Base-by-base conservation (phyloP, 2,797 vertebrate species). In the Hafferia zeledoni region DNA sequence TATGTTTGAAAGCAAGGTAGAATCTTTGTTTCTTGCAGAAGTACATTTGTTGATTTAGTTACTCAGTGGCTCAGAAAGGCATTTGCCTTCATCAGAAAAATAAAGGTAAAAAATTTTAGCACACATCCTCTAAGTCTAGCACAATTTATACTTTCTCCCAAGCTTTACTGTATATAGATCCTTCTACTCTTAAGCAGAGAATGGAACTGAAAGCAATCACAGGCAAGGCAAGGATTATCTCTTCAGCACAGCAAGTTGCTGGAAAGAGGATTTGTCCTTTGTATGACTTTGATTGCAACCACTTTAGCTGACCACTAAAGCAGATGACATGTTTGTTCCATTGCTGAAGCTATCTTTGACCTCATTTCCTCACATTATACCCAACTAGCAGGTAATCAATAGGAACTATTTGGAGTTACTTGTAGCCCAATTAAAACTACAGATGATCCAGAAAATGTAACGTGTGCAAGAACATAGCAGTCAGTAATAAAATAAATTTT, bases 261-360 rank as follows among this genome's bases (percentile, higher is more conserved):
- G 80, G 22, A 88, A 90, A 82, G 80, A 88, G 71, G 57, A 60
- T 93, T 93, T 81, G 69, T 13, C 87, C 85, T 94, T 76, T 49
- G 17, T 39, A 5, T 93, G 91, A 94, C 92, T 93, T 94, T 56
- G 55, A 17, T 16, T 92, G 28, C 67, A 60, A 46, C 63, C 33
- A n/a, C 30, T 94, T 72, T 50, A 67, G 31, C 55, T 3, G 12
- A 49, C 50, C 56, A 30, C 33, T 90, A 59, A 56, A 76, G 61
- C 27, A 56, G 81, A 70, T 85, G 79, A 92, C 3, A 0, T 61
- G n/a, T 74, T 95, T 94, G 89, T 94, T 97, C 94, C 86, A 80
- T 94, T 96, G 88, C 79, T 92, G 91, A 87, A 94, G 80, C 76
- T 65, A n/a, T 90, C 46, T 95, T 92, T 95, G 95, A 91, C 85